Base-by-base conservation (phyloP, 2,113 vertebrate genomes). In the Bostrychus sinensis region DNA sequence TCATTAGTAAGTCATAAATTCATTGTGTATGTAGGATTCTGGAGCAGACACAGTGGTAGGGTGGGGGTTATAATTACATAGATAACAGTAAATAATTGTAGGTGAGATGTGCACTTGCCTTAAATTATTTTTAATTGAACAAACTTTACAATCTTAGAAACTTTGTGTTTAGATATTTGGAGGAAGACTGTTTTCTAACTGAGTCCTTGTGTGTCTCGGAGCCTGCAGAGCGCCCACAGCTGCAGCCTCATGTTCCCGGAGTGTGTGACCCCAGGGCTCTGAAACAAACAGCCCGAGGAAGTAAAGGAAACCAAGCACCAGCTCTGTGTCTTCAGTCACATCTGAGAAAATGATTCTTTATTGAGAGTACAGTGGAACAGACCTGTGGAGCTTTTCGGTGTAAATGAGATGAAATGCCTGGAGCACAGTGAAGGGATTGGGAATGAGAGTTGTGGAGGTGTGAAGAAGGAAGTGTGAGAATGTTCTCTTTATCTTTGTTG, bases 241-340 rank as follows among this genome's bases (percentile, higher is more conserved):
- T 7, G 45, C 45, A 48, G 20, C 45, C 10, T 2, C 16, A 13
- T 48, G 12, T 48, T 48, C 23, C 22, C 25, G 45, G 20, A 7
- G 12, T 25, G 20, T 48, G 3, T 48, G 45, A 48, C 45, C 45
- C 45, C 45, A 45, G 22, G 22, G 45, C 45, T 14, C 45, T 48
- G 22, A 48, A 48, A 48, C 22, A 48, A 48, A 48, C 45, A 48
- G 45, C 45, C 45, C 45, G 11, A 14, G 45, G 45, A 48, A 25
- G 25, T 25, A 48, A 48, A 20, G 12, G 19, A 20, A 46, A 46
- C 43, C 13, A 19, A 23, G 19, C 45, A 14, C 45, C 45, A 23
- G 45, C 20, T 48, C 45, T 48, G 19, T 25, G 45, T 13, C 22
- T 11, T 48, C 22, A 23, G 25, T 25, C 45, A 48, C 45, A 20